A percentile compares a stretch with the other conserved stretches of the same genome.
phyloP scores from a whole-genome alignment of 1,140 invertebrate species.

The Drosophila auraria region DNA sequence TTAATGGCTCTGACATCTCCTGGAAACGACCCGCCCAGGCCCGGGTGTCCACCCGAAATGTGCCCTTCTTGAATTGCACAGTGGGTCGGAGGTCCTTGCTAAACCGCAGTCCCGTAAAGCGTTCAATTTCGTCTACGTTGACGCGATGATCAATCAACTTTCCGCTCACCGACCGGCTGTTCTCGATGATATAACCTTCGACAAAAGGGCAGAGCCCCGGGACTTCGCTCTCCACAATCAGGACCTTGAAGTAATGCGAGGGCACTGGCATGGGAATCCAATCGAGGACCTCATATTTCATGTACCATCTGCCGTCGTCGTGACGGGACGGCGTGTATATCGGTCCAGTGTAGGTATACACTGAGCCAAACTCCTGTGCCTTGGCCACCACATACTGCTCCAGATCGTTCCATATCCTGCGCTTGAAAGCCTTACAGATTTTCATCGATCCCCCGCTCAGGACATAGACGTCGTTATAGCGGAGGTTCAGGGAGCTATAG shows the following conservation, averaged over 20 bases:
- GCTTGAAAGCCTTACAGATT: constrained; percentile 52
- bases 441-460: constrained; percentile 49
- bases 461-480: constrained; percentile 65
- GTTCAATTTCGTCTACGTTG: constrained; percentile 53
- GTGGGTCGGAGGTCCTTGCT: constrained; percentile 37
- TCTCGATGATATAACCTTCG: constrained; percentile 63
- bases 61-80: constrained; percentile 40
- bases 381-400: constrained; percentile 40
- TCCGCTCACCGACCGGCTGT: constrained; percentile 17
- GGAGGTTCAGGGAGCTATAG: constrained; percentile 43
- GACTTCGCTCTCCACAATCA: constrained; percentile 51
- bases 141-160: constrained; percentile 34
- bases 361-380: constrained; percentile 48
- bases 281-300: constrained; percentile 55
- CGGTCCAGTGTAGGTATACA: constrained; percentile 64
- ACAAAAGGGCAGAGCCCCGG: constrained; percentile 27
- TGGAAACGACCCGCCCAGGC: background rate
- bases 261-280: constrained; percentile 48
- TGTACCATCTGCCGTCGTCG: constrained; percentile 19
- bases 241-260: constrained; percentile 65
- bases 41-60: constrained; percentile 5
- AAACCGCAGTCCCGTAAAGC: constrained; percentile 55
- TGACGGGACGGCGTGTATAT: constrained; percentile 44
- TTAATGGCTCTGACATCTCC: constrained; percentile 23
- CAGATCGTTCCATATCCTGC: constrained; percentile 51